phyloP scores from a whole-genome alignment of 2,113 vertebrate genomes.

The Reinhardtius hippoglossoides region DNA sequence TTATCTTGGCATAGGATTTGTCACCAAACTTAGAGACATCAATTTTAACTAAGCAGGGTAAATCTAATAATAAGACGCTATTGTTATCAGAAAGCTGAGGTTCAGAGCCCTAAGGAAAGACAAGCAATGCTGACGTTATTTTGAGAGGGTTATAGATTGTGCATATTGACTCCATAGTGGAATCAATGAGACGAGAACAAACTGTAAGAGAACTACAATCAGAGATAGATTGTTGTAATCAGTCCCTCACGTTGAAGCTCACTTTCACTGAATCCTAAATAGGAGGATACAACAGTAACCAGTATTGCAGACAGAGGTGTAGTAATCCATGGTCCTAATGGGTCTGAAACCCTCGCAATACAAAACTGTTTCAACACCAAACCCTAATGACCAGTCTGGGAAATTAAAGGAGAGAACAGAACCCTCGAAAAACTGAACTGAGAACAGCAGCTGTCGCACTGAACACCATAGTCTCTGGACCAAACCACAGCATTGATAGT shows the following conservation, averaged over 20 bases:
- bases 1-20: background rate
- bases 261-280: conserved; percentile 6
- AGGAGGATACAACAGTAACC: no score
- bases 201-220: no score
- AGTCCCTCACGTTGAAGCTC: background rate
- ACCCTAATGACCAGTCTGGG: background rate
- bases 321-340: background rate
- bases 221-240: no score
- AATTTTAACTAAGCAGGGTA: background rate
- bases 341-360: background rate
- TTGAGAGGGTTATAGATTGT: no score
- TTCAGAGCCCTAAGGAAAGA: no score
- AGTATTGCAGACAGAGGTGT: background rate
- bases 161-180: no score
- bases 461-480: background rate
- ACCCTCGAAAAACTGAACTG: no score
- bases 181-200: no score
- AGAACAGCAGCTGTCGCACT: conserved; percentile 37
- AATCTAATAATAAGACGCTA: background rate
- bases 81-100: no score
- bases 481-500: background rate
- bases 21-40: background rate
- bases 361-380: background rate
- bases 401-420: background rate
- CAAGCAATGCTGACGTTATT: no score